Percentiles rank a stretch among this genome's conserved stretches.
These are phyloP conservation scores for Leucoma salicis DNA, from an alignment of 2,888 invertebrate genomes.

Conservation along the genomic window DNA sequence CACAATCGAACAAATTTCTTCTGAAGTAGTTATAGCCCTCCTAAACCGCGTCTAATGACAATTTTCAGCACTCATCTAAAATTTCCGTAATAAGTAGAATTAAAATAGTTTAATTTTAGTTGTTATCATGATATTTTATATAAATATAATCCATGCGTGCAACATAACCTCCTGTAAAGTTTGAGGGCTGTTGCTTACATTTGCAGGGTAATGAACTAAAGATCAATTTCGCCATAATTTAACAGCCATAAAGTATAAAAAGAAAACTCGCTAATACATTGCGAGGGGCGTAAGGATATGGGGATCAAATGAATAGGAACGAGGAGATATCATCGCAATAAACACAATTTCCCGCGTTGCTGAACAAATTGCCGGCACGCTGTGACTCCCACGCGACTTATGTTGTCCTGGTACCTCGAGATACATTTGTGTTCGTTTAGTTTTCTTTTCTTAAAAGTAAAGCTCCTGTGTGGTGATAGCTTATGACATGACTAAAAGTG, in stretches of 20 bases:
- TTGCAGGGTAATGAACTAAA: not conserved
- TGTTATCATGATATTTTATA: no score
- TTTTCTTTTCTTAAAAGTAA: not conserved
- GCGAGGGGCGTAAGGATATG: conserved; percentile 11
- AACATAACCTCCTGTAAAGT: no score
- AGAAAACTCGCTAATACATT: conserved; percentile 4
- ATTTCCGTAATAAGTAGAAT: no score
- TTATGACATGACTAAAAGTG: no score
- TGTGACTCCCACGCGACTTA: conserved; percentile 42
- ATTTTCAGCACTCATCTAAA: no score
- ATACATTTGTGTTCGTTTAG: not conserved
- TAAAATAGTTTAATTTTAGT: no score
- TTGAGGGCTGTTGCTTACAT: no score
- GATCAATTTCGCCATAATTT: conserved; percentile 7
- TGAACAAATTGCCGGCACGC: conserved; percentile 42
- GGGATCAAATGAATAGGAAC: conserved; percentile 40
- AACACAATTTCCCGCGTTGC: conserved; percentile 50
- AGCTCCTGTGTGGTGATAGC: no score
- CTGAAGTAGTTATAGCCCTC: no score
- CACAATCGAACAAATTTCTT: no score
- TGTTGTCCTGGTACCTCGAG: conserved; percentile 9
- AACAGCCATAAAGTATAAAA: conserved; percentile 8
- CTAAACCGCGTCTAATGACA: no score
- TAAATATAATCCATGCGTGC: no score
- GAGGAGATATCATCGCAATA: conserved; percentile 48